These are phyloP conservation scores for Caenorhabditis angaria DNA, from an alignment of 2,888 invertebrate species.

Conservation along the genomic window DNA sequence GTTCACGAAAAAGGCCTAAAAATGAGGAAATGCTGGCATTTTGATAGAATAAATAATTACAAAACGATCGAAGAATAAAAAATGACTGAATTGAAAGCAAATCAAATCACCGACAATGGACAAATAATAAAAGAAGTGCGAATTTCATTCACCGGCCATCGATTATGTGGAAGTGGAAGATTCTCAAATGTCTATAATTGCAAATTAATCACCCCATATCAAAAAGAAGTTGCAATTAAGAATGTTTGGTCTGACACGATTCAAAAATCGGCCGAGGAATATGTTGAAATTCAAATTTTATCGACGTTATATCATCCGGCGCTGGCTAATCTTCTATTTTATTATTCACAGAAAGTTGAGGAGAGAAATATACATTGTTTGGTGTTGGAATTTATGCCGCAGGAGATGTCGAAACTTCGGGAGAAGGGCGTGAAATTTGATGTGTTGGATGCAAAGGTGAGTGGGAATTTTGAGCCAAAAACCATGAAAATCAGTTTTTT, in stretches of 20 bases:
- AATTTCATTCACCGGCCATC: constrained; percentile 10
- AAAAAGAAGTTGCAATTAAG: constrained; percentile 55
- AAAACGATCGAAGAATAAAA: background rate
- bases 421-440: constrained; percentile 43
- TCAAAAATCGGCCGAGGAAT: constrained; percentile 6
- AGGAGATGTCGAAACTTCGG: constrained; percentile 50
- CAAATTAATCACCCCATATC: constrained; percentile 40
- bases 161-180: constrained; percentile 53
- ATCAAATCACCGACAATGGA: background rate
- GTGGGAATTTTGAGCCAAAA: too few species aligned
- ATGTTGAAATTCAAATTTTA: constrained; percentile 49
- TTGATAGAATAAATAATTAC: background rate
- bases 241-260: constrained; percentile 54
- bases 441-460: constrained; percentile 46
- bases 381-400: constrained; percentile 57
- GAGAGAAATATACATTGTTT: constrained; percentile 54
- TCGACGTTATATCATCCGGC: constrained; percentile 52
- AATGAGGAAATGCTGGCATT: background rate
- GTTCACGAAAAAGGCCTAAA: too few species aligned
- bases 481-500: too few species aligned
- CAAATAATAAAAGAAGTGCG: background rate
- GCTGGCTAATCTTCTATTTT: constrained; percentile 53
- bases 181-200: constrained; percentile 62
- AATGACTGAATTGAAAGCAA: background rate
- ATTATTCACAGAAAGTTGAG: constrained; percentile 43